Evolutionary conservation across 1,140 invertebrate species (phyloP).

Genomic region (Drosophila ambigua): DNA sequence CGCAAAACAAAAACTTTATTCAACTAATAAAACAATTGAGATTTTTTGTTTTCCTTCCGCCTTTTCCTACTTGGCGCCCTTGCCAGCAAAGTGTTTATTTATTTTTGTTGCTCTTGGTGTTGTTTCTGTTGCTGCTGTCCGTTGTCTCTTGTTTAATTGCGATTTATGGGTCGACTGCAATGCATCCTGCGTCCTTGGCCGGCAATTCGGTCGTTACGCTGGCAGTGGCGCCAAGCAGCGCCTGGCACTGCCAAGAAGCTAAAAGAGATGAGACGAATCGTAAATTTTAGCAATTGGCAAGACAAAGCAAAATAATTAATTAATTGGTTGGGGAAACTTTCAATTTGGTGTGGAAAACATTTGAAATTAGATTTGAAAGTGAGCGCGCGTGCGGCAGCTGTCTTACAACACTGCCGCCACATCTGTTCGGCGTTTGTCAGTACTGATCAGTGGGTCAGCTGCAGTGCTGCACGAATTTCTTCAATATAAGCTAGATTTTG

Average conservation of each 20-base stretch:
- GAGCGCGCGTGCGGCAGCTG: too few species aligned
- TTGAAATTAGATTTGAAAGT: background rate
- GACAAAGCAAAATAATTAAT: background rate
- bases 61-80: slow-evolving; percentile 15
- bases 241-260: too few species aligned
- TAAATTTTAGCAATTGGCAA: too few species aligned
- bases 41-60: background rate
- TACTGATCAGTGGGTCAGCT: too few species aligned
- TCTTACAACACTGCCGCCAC: too few species aligned
- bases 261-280: too few species aligned
- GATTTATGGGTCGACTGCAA: slow-evolving; percentile 41
- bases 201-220: background rate
- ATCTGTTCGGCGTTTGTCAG: too few species aligned
- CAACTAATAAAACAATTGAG: slow-evolving; percentile 18
- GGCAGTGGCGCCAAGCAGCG: slow-evolving; percentile 8
- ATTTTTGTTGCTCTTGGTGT: background rate
- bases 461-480: too few species aligned
- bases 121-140: background rate
- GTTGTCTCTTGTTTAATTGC: slow-evolving; percentile 40
- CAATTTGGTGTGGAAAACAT: too few species aligned
- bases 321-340: too few species aligned
- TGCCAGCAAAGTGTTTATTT: slow-evolving; percentile 33
- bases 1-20: background rate
- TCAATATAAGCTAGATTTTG: too few species aligned
- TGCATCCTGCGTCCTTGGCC: slow-evolving; percentile 6